These are phyloP conservation scores for Ictidomys tridecemlineatus DNA, from an alignment of 2,113 vertebrate genomes.

Conservation along the genomic window DNA sequence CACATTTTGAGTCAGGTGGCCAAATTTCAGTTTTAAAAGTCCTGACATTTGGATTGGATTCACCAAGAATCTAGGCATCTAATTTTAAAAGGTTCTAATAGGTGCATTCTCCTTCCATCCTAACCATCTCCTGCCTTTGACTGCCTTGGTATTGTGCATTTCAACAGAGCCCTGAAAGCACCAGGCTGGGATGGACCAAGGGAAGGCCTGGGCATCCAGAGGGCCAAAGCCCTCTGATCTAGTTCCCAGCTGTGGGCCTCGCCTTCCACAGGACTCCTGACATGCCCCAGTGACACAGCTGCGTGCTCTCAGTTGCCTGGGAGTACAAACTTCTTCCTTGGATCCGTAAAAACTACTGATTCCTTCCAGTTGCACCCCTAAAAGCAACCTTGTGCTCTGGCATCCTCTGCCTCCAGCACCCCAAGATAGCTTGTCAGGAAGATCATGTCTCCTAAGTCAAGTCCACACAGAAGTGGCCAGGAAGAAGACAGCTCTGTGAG, in stretches of 20 bases:
- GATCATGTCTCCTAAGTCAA: no score
- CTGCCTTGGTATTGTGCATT: background rate
- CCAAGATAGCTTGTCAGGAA: background rate
- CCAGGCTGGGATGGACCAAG: background rate
- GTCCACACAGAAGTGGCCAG: background rate
- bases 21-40: background rate
- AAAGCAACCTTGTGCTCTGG: background rate
- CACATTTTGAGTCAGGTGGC: background rate
- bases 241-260: background rate
- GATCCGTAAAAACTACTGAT: background rate
- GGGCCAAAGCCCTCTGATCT: background rate
- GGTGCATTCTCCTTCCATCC: background rate
- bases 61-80: background rate
- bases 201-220: no score
- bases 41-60: background rate
- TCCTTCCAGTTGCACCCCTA: no score
- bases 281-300: background rate
- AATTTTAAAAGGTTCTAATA: background rate
- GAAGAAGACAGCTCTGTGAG: accelerated
- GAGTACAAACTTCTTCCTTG: background rate
- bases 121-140: background rate
- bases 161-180: background rate
- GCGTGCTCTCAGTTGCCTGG: background rate
- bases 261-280: background rate
- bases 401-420: background rate